These are phyloP conservation scores for Neodiprion lecontei DNA, from an alignment of 1,140 invertebrate species.

Conservation along the genomic window DNA sequence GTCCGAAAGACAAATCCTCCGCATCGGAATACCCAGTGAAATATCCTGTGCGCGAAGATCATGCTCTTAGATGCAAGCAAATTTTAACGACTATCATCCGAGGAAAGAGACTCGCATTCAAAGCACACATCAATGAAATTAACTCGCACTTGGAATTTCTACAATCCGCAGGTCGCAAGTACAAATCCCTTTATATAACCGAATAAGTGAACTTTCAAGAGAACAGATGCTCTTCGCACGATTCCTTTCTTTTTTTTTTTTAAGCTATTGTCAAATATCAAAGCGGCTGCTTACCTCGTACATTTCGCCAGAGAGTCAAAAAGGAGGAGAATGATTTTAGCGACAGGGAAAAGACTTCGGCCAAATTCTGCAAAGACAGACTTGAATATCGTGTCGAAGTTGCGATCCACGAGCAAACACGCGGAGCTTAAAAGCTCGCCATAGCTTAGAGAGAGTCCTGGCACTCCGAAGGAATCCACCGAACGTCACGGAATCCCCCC, in stretches of 20 bases:
- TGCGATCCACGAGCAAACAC: conserved; percentile 1
- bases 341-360: neutral
- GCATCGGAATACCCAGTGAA: too few relatives aligned
- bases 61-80: too few relatives aligned
- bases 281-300: too few relatives aligned
- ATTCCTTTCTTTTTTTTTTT: too few relatives aligned
- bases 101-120: neutral
- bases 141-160: neutral
- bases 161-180: neutral
- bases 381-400: neutral
- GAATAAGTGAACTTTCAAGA: too few relatives aligned
- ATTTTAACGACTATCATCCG: neutral
- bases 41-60: too few relatives aligned
- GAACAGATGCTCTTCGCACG: too few relatives aligned
- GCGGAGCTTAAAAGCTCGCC: conserved; percentile 7
- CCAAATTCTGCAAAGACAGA: neutral
- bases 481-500: neutral
- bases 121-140: neutral
- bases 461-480: neutral
- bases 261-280: too few relatives aligned
- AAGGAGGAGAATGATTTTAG: too few relatives aligned
- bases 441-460: neutral
- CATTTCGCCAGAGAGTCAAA: too few relatives aligned
- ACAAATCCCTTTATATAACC: too few relatives aligned
- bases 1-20: neutral